These are phyloP conservation scores for Chironomus striatipennis DNA, from an alignment of 1,140 invertebrate species.

Conservation along the genomic window DNA sequence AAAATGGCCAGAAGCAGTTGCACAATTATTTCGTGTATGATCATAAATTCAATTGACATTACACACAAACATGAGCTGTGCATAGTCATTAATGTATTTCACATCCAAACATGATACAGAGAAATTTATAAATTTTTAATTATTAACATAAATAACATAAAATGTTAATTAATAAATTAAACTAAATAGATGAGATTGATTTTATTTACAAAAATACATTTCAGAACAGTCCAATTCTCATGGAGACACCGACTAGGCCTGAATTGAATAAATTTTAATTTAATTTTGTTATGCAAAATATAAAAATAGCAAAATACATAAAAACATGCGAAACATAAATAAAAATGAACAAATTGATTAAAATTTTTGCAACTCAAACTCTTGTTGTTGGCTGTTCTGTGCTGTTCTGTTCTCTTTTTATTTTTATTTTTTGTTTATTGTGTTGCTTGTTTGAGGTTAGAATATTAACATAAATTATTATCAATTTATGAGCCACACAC, in stretches of 20 bases:
- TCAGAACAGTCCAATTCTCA: too few relatives aligned
- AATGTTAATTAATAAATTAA: background rate
- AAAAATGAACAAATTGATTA: too few relatives aligned
- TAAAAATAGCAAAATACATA: too few relatives aligned
- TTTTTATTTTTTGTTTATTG: too few relatives aligned
- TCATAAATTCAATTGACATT: slow-evolving; percentile 23
- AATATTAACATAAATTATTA: slow-evolving; percentile 24
- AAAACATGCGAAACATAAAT: too few relatives aligned
- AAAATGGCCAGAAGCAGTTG: background rate
- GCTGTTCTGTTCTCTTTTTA: too few relatives aligned
- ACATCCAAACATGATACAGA: background rate
- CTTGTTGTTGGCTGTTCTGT: too few relatives aligned
- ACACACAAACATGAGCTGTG: background rate
- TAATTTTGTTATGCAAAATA: too few relatives aligned
- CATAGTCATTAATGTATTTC: background rate
- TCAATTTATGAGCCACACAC: background rate
- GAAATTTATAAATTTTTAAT: slow-evolving; percentile 7
- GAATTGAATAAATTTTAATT: too few relatives aligned
- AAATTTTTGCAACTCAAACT: too few relatives aligned
- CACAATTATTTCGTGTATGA: background rate
- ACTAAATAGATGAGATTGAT: background rate
- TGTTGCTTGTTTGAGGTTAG: slow-evolving; percentile 17
- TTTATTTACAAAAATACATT: background rate
- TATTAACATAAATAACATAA: background rate
- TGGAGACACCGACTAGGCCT: background rate